Conservation (phyloP, 2,113 vertebrate species). For the Chelonoidis abingdonii region DNA sequence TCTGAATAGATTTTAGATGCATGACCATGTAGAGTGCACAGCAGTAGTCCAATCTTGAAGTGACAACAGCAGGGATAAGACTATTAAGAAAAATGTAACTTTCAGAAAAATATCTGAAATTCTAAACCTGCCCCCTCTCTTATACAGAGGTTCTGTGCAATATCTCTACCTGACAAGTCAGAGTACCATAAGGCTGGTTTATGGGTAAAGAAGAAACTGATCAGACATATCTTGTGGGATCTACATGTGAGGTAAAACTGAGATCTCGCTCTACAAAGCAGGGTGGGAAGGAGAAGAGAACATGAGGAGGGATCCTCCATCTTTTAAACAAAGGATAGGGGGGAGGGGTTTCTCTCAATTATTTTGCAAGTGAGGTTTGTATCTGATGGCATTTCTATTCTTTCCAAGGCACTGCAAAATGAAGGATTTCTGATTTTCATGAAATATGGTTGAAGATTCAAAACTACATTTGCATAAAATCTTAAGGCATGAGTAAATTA, state of each 20-base stretch:
- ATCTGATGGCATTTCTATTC: background rate
- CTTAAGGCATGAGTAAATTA: background rate
- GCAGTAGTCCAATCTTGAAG: background rate
- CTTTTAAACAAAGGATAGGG: background rate
- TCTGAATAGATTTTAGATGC: background rate
- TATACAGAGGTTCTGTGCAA: rapidly evolving
- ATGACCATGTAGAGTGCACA: background rate
- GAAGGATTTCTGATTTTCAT: too few relatives aligned
- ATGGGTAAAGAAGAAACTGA: background rate
- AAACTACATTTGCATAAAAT: background rate
- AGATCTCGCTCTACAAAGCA: background rate
- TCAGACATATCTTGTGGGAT: background rate
- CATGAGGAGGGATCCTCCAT: background rate
- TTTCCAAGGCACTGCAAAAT: too few relatives aligned
- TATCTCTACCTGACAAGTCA: too few relatives aligned
- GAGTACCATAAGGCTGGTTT: background rate
- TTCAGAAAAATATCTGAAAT: background rate
- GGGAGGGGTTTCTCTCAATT: background rate
- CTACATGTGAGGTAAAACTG: background rate
- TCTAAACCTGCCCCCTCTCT: background rate
- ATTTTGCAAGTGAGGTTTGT: background rate
- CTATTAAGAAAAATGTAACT: too few relatives aligned
- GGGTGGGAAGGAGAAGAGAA: background rate
- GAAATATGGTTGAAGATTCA: background rate
- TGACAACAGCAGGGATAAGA: background rate